Percentiles rank a stretch among this genome's conserved stretches.
phyloP scores from a whole-genome alignment of 64 coral and sea anemone species.

The Dendrophyllia cribrosa region DNA sequence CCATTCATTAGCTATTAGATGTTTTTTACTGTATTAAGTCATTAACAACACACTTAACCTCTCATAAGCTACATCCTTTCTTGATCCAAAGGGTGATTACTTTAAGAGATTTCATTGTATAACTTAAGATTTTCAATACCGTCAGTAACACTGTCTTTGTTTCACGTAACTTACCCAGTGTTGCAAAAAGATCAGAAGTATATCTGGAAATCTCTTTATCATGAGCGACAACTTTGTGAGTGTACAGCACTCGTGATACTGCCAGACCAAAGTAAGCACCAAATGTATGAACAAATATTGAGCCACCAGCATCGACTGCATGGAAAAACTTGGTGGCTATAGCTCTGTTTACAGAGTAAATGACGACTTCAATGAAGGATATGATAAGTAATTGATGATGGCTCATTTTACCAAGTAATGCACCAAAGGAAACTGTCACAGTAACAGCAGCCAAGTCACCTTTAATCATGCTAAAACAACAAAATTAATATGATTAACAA shows the following conservation, averaged over 20 bases:
- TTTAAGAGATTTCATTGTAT: too few species aligned
- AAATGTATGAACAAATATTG: conserved; percentile 88
- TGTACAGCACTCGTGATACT: conserved; percentile 74
- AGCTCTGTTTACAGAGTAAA: conserved; percentile 76
- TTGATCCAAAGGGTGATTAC: too few species aligned
- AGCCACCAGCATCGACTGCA: conserved; percentile 83
- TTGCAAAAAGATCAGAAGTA: conserved; percentile 93
- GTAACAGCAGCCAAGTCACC: conserved; percentile 83
- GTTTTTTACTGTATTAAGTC: too few species aligned
- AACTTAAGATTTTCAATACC: too few species aligned
- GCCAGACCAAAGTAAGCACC: conserved; percentile 91
- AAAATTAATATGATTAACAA: neutral
- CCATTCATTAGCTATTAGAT: too few species aligned
- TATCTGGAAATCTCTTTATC: conserved; percentile 94
- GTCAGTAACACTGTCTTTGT: too few species aligned
- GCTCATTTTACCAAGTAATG: conserved; percentile 92
- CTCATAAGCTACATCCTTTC: too few species aligned
- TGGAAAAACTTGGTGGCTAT: conserved; percentile 79
- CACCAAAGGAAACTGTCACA: conserved; percentile 90
- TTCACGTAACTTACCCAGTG: conserved; percentile 63
- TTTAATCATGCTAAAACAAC: conserved; percentile 82
- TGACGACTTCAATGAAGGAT: conserved; percentile 81
- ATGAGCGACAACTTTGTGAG: conserved; percentile 80
- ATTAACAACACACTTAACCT: too few species aligned
- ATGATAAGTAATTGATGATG: conserved; percentile 84